These are phyloP conservation scores for Tauraco erythrolophus DNA, from an alignment of 2,113 vertebrate genomes.

Conservation along the genomic window DNA sequence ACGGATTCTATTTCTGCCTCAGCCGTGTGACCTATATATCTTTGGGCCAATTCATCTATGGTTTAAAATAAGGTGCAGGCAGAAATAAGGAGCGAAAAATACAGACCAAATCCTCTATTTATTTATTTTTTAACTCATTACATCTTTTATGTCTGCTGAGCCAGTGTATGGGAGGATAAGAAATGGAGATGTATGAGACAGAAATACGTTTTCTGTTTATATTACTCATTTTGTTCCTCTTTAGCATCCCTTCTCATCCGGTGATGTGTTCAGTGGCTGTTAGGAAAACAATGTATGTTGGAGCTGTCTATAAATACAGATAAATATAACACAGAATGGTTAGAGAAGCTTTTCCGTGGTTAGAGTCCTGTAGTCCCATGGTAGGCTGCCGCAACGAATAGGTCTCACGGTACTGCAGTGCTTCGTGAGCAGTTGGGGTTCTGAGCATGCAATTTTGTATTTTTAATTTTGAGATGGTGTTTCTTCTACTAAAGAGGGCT, in stretches of 20 bases:
- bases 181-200: background rate
- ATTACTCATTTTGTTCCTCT: background rate
- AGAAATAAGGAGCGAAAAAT: background rate
- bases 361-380: background rate
- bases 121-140: background rate
- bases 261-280: background rate
- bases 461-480: background rate
- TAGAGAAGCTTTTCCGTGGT: background rate
- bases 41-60: conserved; percentile 8
- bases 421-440: background rate
- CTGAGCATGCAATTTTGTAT: background rate
- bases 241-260: background rate
- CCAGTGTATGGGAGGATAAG: background rate
- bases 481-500: background rate
- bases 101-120: background rate
- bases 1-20: conserved; percentile 36
- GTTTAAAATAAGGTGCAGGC: background rate
- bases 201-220: background rate
- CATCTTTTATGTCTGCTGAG: background rate
- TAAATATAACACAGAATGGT: background rate
- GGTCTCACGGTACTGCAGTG: fast-evolving
- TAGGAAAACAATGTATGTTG: background rate
- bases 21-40: background rate
- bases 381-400: fast-evolving
- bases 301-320: background rate